Evolutionary conservation across 2,888 invertebrate genomes (phyloP).

Genomic region (Dioctria linearis): DNA sequence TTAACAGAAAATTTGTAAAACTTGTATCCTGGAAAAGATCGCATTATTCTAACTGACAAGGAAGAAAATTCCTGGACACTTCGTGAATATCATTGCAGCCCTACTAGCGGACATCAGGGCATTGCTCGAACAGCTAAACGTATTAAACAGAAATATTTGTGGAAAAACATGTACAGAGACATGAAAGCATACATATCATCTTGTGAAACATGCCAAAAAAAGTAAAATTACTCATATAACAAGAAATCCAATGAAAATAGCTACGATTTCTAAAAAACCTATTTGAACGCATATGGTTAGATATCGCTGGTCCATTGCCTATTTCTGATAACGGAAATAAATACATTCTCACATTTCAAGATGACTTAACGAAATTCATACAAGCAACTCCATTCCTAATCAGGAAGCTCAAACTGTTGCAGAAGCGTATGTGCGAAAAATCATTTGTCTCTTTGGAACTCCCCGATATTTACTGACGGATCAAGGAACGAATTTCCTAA

Average conservation of each 20-base stretch:
- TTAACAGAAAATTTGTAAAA: too few species aligned
- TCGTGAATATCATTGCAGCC: slow-evolving; percentile 21
- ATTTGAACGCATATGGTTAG: slow-evolving; percentile 54
- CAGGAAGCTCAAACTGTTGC: slow-evolving; percentile 65
- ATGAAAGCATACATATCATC: slow-evolving; percentile 25
- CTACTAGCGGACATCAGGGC: neutral
- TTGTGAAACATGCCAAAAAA: slow-evolving; percentile 38
- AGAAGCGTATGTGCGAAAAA: slow-evolving; percentile 29
- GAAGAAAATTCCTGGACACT: neutral
- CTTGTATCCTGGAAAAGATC: too few species aligned
- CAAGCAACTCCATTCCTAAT: slow-evolving; percentile 61
- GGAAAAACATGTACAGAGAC: slow-evolving; percentile 52
- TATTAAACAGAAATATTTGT: neutral
- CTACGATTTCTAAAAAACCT: slow-evolving; percentile 17
- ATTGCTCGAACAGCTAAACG: neutral
- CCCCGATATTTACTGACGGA: neutral
- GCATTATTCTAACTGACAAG: neutral
- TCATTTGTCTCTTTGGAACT: neutral
- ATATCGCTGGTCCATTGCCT: slow-evolving; percentile 63
- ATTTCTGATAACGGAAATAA: slow-evolving; percentile 59
- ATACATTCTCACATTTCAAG: slow-evolving; percentile 62
- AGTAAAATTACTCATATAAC: slow-evolving; percentile 23
- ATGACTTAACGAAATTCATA: slow-evolving; percentile 62
- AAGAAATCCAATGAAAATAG: slow-evolving; percentile 51
- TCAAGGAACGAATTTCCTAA: too few species aligned